Base-by-base conservation (phyloP, 2,888 invertebrate genomes). In the Adela reaumurella region DNA sequence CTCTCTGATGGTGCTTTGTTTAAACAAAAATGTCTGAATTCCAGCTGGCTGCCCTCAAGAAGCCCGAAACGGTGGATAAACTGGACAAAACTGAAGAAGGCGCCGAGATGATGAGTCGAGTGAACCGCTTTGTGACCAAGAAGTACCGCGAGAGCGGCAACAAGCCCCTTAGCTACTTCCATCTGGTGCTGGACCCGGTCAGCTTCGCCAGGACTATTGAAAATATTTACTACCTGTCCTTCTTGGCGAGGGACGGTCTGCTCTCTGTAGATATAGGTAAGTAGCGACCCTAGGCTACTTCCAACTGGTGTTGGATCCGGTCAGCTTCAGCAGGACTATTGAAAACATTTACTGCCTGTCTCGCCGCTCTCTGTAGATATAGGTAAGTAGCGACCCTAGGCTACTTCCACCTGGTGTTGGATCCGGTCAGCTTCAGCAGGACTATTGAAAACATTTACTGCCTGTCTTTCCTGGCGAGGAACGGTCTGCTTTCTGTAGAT, bases 391-490 rank as follows among this genome's bases (percentile, higher is more conserved):
- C n/a, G n/a, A n/a, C 64, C 87, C 3, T 77, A 3, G 77, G 79
- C 56, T 86, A 84, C 62, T 86, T 82, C 64, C 70, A 81, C 57
- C 62, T 82, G 10, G 80, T 85, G 17, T 60, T 86, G 51, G 81
- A 87, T 62, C 85, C 85, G 0, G 58, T 59, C 24, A 78, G 81
- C 64, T 87, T 85, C 70, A 67, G 79, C 1, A 67, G 70, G 48
- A 83, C 84, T 20, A 70, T 87, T 1, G 85, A 87, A 68, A 87
- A 87, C 58, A 74, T 86, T 43, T 82, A 87, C 65, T 78, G 86
- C 56, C 69, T 83, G n/a, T 81, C 86, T 0, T 87, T 86, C 65
- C 68, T 87, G 3, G 71, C 82, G 1, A 63, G 82, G 46, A 85
- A 86, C 58, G 84, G 83, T 0, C n/a, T n/a, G n/a, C n/a, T n/a